These are phyloP conservation scores for Hirtodrosophila confusa DNA, from an alignment of 2,888 invertebrate species.

Conservation along the genomic window DNA sequence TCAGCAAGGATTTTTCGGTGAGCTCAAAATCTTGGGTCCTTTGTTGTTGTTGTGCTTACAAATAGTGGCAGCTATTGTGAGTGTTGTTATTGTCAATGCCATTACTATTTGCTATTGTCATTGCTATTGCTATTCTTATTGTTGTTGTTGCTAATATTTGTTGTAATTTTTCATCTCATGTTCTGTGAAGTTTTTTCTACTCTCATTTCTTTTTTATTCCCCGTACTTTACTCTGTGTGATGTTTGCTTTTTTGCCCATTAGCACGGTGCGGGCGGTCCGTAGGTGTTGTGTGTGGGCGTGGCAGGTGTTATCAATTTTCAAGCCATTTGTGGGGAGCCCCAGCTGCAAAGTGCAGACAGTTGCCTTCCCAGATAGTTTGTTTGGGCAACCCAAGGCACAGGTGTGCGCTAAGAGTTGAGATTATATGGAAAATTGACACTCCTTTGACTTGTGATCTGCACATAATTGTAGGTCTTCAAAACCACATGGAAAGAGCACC, in stretches of 20 bases:
- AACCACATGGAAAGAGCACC: too few relatives aligned
- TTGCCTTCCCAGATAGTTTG: conserved; percentile 17
- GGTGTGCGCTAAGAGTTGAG: conserved; percentile 45
- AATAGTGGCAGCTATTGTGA: conserved; percentile 53
- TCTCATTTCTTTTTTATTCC: conserved; percentile 13
- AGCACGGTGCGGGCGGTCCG: conserved; percentile 39
- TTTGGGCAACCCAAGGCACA: conserved; percentile 26
- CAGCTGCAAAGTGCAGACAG: conserved; percentile 18
- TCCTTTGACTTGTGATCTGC: conserved; percentile 37
- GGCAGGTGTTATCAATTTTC: conserved; percentile 71
- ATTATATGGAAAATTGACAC: conserved; percentile 5
- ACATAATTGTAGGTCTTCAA: conserved; percentile 4
- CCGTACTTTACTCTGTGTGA: conserved; percentile 19
- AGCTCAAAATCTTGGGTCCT: conserved; percentile 54
- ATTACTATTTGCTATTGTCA: conserved; percentile 72
- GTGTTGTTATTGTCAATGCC: conserved; percentile 61
- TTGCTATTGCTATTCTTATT: conserved; percentile 28
- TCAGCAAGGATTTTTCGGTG: conserved; percentile 53
- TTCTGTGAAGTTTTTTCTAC: conserved; percentile 31
- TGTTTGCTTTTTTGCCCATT: conserved; percentile 71
- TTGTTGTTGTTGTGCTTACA: conserved; percentile 40
- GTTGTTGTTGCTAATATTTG: conserved; percentile 64
- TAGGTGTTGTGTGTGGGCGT: conserved; percentile 48
- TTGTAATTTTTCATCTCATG: conserved; percentile 75
- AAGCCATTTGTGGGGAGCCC: conserved; percentile 50